Percentiles rank a stretch among this genome's conserved stretches.
Evolutionary conservation across 2,888 invertebrate genomes (phyloP).

Genomic region (Netelia melanura): DNA sequence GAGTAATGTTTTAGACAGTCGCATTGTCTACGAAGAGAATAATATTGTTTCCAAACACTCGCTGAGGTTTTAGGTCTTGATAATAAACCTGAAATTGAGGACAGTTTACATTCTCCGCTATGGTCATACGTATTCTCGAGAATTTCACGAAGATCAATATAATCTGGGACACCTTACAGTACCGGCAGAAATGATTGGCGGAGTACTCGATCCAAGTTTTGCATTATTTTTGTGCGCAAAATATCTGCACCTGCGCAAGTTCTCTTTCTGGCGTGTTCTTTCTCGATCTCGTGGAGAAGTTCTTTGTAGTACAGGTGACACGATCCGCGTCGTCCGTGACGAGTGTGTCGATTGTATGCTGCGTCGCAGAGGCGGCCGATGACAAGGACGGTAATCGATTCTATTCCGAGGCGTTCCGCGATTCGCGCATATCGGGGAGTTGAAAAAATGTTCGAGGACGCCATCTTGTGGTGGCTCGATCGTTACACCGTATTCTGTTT

Average conservation of each 20-base stretch:
- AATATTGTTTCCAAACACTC: not conserved
- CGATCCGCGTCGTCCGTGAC: slow-evolving; percentile 39
- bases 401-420: slow-evolving; percentile 27
- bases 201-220: not conserved
- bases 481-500: not conserved
- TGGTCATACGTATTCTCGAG: slow-evolving; percentile 18
- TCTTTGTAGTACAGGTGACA: slow-evolving; percentile 3
- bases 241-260: no score
- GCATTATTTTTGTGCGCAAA: not conserved
- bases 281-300: slow-evolving; percentile 11
- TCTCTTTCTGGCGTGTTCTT: not conserved
- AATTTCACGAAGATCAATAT: slow-evolving; percentile 36
- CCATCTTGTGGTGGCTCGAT: slow-evolving; percentile 38
- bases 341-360: slow-evolving; percentile 36
- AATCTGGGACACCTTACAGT: slow-evolving; percentile 10
- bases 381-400: slow-evolving; percentile 64
- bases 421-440: slow-evolving; percentile 4
- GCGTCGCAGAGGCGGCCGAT: slow-evolving; percentile 46
- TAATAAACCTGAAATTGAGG: slow-evolving; percentile 54
- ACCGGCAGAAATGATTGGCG: not conserved
- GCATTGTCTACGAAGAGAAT: not conserved
- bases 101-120: slow-evolving; percentile 13
- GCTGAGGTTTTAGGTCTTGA: slow-evolving; percentile 50
- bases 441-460: not conserved
- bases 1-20: not conserved